A percentile compares a stretch with the other conserved stretches of the same genome.
phyloP scores from a whole-genome alignment of 2,797 vertebrate species.

The Rhinogobio ventralis region DNA sequence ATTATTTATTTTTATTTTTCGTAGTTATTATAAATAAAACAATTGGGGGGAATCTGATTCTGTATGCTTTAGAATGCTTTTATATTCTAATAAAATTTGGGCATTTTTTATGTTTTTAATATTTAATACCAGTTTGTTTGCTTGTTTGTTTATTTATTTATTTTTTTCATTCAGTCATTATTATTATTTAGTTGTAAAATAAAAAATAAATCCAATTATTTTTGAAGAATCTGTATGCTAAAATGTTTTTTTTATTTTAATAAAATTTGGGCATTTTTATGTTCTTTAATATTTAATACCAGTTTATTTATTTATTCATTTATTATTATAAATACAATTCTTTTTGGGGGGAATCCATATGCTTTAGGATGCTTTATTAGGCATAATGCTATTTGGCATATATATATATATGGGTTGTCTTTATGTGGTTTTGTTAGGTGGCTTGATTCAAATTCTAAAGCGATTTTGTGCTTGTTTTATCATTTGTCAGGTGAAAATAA shows the following conservation, averaged over 20 bases:
- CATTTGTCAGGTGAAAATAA: background rate
- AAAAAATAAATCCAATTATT: no score
- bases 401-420: no score
- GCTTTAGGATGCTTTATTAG: background rate
- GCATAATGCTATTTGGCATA: background rate
- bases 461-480: background rate
- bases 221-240: background rate
- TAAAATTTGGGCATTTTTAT: background rate
- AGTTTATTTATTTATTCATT: no score
- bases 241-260: background rate
- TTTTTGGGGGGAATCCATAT: background rate
- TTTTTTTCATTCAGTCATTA: background rate
- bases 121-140: background rate
- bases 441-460: background rate
- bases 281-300: no score
- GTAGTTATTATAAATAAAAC: background rate
- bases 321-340: background rate
- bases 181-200: background rate
- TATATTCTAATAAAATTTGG: background rate
- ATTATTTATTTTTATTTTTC: background rate
- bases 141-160: no score
- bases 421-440: background rate
- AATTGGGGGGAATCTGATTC: background rate
- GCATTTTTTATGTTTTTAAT: background rate
- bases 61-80: background rate